phyloP scores from a whole-genome alignment of 2,113 vertebrate species.

The Nannospalax galili region DNA sequence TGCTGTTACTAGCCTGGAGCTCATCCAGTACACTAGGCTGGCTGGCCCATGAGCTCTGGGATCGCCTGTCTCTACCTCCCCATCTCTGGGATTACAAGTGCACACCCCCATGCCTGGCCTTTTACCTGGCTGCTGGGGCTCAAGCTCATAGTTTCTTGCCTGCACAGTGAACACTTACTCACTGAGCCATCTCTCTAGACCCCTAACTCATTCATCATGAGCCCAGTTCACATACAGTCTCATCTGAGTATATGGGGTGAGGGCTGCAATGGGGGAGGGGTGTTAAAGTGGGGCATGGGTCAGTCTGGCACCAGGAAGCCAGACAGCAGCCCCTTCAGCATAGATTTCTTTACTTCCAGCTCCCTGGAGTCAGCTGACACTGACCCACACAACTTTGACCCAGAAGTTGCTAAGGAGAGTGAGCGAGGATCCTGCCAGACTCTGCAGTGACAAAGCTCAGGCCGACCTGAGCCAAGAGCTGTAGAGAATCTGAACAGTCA shows the following conservation, averaged over 20 bases:
- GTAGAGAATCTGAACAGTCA: too few relatives aligned
- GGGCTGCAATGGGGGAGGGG: neutral
- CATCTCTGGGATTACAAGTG: neutral
- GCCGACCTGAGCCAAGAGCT: too few relatives aligned
- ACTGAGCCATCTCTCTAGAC: neutral
- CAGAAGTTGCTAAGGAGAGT: fast-evolving
- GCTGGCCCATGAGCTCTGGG: too few relatives aligned
- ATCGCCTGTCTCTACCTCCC: neutral
- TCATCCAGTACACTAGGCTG: neutral
- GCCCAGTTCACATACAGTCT: fast-evolving
- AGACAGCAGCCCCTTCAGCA: neutral
- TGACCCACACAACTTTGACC: neutral
- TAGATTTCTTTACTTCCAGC: neutral
- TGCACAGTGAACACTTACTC: neutral
- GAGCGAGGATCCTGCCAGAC: neutral
- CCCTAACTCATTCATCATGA: neutral
- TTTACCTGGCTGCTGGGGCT: neutral
- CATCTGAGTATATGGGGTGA: too few relatives aligned
- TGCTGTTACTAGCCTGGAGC: neutral
- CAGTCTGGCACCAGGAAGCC: neutral
- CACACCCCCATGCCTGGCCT: too few relatives aligned
- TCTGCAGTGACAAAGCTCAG: neutral
- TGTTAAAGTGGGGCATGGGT: too few relatives aligned
- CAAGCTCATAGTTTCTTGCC: neutral
- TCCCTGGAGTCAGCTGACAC: neutral